Conservation (phyloP, 2,113 vertebrate species). For the Rhabdomys dilectus region DNA sequence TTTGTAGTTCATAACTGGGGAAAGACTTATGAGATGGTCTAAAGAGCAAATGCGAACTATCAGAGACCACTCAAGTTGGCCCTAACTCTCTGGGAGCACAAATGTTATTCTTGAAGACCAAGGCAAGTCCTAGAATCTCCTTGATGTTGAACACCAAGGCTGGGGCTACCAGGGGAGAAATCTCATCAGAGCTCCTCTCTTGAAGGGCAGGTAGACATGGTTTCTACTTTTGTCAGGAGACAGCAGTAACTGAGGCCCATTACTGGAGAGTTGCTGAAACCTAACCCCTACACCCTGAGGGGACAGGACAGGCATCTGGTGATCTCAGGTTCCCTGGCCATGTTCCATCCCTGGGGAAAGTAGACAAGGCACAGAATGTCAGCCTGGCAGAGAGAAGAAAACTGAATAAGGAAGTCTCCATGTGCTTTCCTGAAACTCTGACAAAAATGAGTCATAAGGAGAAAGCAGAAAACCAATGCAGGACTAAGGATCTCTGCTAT, state of each 20-base stretch:
- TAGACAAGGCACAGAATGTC: background rate
- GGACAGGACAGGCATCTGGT: background rate
- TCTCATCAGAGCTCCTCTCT: background rate
- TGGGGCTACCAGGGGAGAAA: background rate
- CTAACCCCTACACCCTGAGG: background rate
- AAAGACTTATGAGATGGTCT: background rate
- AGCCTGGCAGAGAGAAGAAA: background rate
- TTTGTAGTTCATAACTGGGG: conserved; percentile 1
- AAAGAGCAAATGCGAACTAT: background rate
- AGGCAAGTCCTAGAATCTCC: background rate
- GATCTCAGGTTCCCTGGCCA: background rate
- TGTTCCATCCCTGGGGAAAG: background rate
- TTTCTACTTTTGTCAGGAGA: background rate
- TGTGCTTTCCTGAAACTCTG: conserved; percentile 20
- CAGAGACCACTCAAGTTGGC: background rate
- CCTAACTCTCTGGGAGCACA: background rate
- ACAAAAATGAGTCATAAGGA: conserved; percentile 41
- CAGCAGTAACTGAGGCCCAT: background rate
- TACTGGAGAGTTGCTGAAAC: background rate
- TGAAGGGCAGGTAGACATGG: background rate
- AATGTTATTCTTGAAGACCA: background rate
- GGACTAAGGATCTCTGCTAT: background rate
- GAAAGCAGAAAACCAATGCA: conserved; percentile 3
- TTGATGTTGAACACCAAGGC: background rate
- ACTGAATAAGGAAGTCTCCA: background rate